Conservation (phyloP, 2,888 invertebrate genomes). For the Sphaerophoria rueppellii region DNA sequence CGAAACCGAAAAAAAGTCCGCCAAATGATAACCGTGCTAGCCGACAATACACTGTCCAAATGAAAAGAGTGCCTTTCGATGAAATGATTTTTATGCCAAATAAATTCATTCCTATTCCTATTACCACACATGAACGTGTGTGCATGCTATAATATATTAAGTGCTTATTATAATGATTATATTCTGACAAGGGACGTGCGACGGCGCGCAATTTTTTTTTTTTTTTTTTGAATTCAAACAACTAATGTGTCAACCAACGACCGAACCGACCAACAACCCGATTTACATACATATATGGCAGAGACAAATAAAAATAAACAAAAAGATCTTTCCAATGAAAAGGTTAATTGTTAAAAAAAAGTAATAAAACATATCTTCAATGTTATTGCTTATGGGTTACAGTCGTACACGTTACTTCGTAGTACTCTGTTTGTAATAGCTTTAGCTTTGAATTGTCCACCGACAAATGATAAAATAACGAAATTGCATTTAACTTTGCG, state of each 20-base stretch:
- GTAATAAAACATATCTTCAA: no score
- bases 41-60: constrained; percentile 42
- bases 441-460: constrained; percentile 10
- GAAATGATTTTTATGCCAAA: constrained; percentile 63
- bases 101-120: constrained; percentile 31
- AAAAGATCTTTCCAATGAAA: constrained; percentile 44
- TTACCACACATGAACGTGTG: constrained; percentile 61
- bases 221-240: constrained; percentile 10
- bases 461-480: neutral
- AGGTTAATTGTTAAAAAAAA: neutral
- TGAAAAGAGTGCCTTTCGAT: constrained; percentile 44
- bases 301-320: constrained; percentile 21
- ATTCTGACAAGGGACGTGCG: constrained; percentile 48
- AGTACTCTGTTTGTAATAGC: neutral
- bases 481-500: constrained; percentile 9
- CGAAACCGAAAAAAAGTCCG: neutral
- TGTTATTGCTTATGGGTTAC: no score
- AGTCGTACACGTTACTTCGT: neutral
- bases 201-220: neutral
- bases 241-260: constrained; percentile 41
- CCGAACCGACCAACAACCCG: neutral
- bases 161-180: constrained; percentile 70
- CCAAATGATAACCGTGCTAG: constrained; percentile 49
- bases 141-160: constrained; percentile 64
- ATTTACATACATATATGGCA: neutral